Conservation (phyloP, 2,113 vertebrate genomes). For the Xenus cinereus region DNA sequence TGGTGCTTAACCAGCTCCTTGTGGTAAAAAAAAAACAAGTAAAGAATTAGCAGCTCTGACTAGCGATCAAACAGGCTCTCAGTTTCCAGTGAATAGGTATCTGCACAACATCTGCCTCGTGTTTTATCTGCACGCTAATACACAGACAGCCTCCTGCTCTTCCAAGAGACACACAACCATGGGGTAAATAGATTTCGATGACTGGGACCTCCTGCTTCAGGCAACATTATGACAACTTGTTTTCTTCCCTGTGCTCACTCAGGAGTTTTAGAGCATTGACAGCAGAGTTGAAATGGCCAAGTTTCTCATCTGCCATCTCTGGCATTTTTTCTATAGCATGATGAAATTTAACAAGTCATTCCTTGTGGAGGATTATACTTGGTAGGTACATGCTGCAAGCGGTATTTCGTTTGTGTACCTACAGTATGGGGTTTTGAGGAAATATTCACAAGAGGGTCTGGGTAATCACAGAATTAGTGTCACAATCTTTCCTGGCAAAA, state of each 20-base stretch:
- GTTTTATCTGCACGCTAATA: background rate
- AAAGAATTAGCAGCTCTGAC: background rate
- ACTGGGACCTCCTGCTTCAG: background rate
- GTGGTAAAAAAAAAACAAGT: background rate
- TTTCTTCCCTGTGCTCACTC: background rate
- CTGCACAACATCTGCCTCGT: accelerated
- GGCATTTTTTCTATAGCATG: background rate
- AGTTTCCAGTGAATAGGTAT: background rate
- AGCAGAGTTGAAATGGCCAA: background rate
- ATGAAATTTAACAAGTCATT: background rate
- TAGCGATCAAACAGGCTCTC: background rate
- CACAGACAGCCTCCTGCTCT: background rate
- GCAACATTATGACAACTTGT: background rate
- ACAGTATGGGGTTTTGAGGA: background rate
- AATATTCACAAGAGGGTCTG: background rate
- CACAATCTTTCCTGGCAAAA: background rate
- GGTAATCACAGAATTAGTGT: background rate
- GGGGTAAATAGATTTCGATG: background rate
- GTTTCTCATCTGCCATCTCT: background rate
- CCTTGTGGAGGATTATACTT: background rate
- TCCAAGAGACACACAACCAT: background rate
- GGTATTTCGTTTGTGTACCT: background rate
- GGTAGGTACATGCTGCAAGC: background rate
- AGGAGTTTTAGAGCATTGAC: conserved; percentile 1
- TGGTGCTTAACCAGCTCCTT: background rate